Evolutionary conservation across 2,888 invertebrate genomes (phyloP), one percentile per base, ranked within the genome.

Genomic region (Acleris sparsana): DNA sequence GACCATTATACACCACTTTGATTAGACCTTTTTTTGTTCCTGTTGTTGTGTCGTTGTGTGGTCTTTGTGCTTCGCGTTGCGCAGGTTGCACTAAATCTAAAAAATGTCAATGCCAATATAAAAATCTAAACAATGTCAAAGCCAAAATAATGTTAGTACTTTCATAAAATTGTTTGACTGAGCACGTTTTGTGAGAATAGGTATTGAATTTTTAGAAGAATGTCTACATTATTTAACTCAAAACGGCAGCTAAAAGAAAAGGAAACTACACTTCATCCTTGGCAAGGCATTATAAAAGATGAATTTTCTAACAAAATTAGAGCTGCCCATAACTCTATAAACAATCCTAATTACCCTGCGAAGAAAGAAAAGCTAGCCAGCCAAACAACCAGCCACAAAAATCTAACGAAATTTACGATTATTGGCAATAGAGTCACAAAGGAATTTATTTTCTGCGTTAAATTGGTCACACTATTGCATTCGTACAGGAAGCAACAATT

Each of bases 391-490:
- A 52, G 25, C 25, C 25, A 72, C 46, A 56, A 68, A 56, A 64
- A 80, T 16, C 75, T 75, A 7, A 70, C 80, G 3, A 81, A 82
- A 70, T 86, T 92, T 69, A 86, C 82, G 1, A 71, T 92, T 1
- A 80, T 91, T 57, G 92, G 92, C 9, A 86, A 85, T 69, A 80
- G 83, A 75, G 72, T 85, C 3, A 79, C 84, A 5, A 83, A 84
- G 66, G 89, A 88, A 70, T 92, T 89, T 74, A 86, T 86, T 63
- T 85, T 86, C 63, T 88, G 88, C 59, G 72, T 70, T 20, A 77
- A 87, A 58, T 71, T 89, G 59, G 80, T 86, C 18, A 81, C 80
- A 67, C 86, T 80, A n/a, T 73, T 92, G 44, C 78, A 88, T 68
- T 90, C 84, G 61, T 89, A 88, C 70, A 84, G 83, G 70, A 73